Evolutionary conservation across 2,797 vertebrate species (phyloP), one percentile per base, ranked within the genome.

Genomic region (Acrossocheilus wenchowensis): DNA sequence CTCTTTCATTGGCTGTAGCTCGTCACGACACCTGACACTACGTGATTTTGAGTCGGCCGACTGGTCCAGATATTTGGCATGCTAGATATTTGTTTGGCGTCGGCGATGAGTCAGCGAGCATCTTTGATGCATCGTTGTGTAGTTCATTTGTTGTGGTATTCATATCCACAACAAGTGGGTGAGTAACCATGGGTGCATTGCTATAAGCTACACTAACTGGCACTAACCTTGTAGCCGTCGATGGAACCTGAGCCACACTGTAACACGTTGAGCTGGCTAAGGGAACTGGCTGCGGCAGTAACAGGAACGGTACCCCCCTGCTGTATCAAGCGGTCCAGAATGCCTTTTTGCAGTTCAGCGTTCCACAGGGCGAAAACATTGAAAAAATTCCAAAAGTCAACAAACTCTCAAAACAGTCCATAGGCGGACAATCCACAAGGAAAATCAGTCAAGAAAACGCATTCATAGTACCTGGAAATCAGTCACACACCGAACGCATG

Each of bases 291-390:
- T 73, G 41, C 3, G 19, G 39, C 2, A n/a, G 4, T 11, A 14
- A n/a, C 2, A 23, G 39, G 11, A 4, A 3, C 23, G 0, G 23
- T 7, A 45, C 5, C 0, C 11, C 26, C 5, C 6, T 45, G 41
- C 12, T 4, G 21, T 4, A 5, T 5, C 10, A 57, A 54, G 5
- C 9, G 5, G 30, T 77, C 19, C 50, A 77, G 8, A 5, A 57
- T 57, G 5, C 12, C 19, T 34, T 78, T 78, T 57, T 78, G 74
- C 12, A 52, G 50, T 17, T 17, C 15, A 30, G 26, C 0, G 2
- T 30, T 30, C 60, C 26, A 30, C 1, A 30, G 26, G 12, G 62
- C 26, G 15, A 64, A 64, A 64, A 64, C 1, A 1, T 15, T 1
- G 14, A 30, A 64, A 14, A 6, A 43, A 0, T 11, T 30, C 11